phyloP scores from a whole-genome alignment of 2,113 vertebrate species.

The Coregonus clupeaformis region DNA sequence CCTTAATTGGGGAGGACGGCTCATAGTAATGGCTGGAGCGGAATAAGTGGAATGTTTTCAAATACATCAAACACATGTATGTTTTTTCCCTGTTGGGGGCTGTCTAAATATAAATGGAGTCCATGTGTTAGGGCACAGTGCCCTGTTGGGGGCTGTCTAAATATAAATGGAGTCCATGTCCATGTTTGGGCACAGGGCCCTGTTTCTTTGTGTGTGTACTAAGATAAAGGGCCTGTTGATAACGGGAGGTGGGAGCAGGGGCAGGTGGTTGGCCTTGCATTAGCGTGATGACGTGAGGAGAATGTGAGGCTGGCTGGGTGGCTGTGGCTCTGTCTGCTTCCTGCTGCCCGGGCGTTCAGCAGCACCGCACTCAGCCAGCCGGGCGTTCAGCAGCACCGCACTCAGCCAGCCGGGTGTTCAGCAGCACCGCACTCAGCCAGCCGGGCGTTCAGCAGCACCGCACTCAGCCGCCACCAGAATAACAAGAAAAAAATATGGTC shows the following conservation, averaged over 20 bases:
- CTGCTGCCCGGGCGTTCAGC: too few species aligned
- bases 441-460: constrained; percentile 22
- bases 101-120: not conserved
- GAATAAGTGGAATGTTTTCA: too few species aligned
- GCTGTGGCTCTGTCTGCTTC: too few species aligned
- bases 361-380: too few species aligned
- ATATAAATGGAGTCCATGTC: not conserved
- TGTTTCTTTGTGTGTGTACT: constrained; percentile 32
- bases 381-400: constrained; percentile 22
- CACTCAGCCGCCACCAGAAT: constrained; percentile 17
- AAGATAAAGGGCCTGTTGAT: constrained; percentile 46
- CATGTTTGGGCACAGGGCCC: constrained; percentile 23
- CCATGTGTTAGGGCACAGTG: constrained; percentile 14
- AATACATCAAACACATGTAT: too few species aligned
- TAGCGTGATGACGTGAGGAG: constrained; percentile 36
- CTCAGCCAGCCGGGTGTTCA: constrained; percentile 22
- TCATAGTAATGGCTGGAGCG: too few species aligned
- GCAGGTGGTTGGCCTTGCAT: constrained; percentile 50
- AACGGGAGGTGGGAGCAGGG: constrained; percentile 29
- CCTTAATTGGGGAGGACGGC: too few species aligned
- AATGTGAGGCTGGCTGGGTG: not conserved
- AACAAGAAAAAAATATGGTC: not conserved
- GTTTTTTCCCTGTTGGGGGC: not conserved
- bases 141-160: not conserved
- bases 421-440: constrained; percentile 15